These are phyloP conservation scores for Nowickia ferox DNA, from an alignment of 2,888 invertebrate species.

Conservation along the genomic window DNA sequence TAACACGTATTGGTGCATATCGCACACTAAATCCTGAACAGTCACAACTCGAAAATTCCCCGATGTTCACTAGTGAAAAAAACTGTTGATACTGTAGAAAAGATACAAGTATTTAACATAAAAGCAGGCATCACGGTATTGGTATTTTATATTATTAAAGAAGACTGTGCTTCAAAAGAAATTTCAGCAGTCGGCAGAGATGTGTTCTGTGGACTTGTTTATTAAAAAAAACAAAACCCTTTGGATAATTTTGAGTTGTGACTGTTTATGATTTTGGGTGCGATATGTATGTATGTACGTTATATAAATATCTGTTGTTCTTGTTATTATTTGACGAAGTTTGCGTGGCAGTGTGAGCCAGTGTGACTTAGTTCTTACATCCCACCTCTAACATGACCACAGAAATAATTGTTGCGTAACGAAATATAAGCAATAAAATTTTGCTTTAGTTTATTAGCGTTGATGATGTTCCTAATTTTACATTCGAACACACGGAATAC, in stretches of 20 bases:
- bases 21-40: background rate
- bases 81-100: no score
- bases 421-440: slow-evolving; percentile 62
- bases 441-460: slow-evolving; percentile 60
- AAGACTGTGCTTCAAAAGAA: no score
- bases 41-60: no score
- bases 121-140: no score
- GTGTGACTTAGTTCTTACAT: slow-evolving; percentile 10
- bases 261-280: no score
- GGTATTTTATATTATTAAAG: no score
- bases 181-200: background rate
- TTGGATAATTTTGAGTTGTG: no score
- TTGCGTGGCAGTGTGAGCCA: background rate
- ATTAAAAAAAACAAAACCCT: no score
- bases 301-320: slow-evolving; percentile 5
- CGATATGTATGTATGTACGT: background rate
- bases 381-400: slow-evolving; percentile 31
- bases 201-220: no score
- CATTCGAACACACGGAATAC: slow-evolving; percentile 5
- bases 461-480: slow-evolving; percentile 41
- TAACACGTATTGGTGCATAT: no score
- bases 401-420: slow-evolving; percentile 61
- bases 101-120: no score
- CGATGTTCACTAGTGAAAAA: no score
- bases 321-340: slow-evolving; percentile 18